Evolutionary conservation across 2,888 invertebrate species (phyloP).

Genomic region (Tachina lurida): DNA sequence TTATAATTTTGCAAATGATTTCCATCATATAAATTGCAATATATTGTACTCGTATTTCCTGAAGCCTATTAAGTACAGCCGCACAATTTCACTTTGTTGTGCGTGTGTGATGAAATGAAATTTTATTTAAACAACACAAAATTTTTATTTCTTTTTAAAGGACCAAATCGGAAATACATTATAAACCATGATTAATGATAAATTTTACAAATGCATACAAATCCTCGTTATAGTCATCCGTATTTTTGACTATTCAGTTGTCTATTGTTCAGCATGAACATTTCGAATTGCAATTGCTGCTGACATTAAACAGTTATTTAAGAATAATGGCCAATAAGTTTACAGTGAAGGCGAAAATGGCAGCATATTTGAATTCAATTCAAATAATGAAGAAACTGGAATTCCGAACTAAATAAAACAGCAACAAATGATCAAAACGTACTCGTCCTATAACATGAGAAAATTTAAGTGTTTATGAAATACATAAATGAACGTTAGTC

Average conservation of each 20-base stretch:
- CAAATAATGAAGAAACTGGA: too few relatives aligned
- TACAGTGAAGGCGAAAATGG: neutral
- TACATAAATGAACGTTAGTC: too few relatives aligned
- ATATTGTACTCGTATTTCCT: conserved; percentile 5
- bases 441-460: too few relatives aligned
- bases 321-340: conserved; percentile 24
- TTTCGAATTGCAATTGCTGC: conserved; percentile 27
- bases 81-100: neutral
- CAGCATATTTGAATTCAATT: neutral
- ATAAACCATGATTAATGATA: conserved; percentile 70
- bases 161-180: conserved; percentile 66
- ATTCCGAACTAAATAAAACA: too few relatives aligned
- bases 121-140: conserved; percentile 22
- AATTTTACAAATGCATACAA: conserved; percentile 44
- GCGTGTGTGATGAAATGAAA: neutral
- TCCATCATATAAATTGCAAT: neutral
- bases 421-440: too few relatives aligned
- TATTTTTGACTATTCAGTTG: conserved; percentile 8
- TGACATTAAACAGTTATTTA: conserved; percentile 57
- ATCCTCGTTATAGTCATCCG: conserved; percentile 28
- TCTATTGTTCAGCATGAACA: conserved; percentile 7
- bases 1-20: conserved; percentile 28
- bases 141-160: neutral
- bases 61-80: conserved; percentile 34
- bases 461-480: too few relatives aligned